Base-by-base conservation (phyloP, 1,140 invertebrate species). In the Drosophila bocki region DNA sequence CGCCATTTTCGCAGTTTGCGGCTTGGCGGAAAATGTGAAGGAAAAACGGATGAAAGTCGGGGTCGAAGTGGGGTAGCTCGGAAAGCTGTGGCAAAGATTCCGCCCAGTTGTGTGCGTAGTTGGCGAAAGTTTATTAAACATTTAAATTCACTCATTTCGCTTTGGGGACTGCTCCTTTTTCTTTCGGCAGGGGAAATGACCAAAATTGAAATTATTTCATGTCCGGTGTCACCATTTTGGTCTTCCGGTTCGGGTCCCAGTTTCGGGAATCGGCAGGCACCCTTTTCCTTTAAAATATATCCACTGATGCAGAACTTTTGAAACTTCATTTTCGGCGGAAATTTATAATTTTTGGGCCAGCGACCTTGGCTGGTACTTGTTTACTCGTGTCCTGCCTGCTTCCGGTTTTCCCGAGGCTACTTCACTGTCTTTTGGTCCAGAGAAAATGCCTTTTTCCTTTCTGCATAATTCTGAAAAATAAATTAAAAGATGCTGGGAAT, bases 121-220 rank as follows among this genome's bases (percentile, higher is more conserved):
- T 72, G 69, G 44, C 62, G 80, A 90, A 90, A 90, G 74, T 90
- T 88, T 88, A 84, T 88, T 90, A 84, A 90, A 87, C 79, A 82
- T 90, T 90, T 90, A 88, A 90, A 90, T 90, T 90, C 85, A 78
- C 75, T 82, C 80, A 83, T 84, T 81, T 61, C 58, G 42, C 71
- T 70, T 88, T 77, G 67, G 48, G 39, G 63, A 44, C 48, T 54
- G 67, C 80, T 75, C 68, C 50, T 33, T 57, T 42, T 50, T 41
- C 78, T 69, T 84, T 80, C 29, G 53, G 67, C 67, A 39, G 48
- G 68, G 81, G 78, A 88, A 88, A 88, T 85, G 81, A 65, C 81
- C 82, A 74, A 90, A 90, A 90, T 90, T 90, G 78, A 90, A 90
- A 85, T 90, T 90, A 90, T 90, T 90, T 90, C 53, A 67, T 79